Evolutionary conservation across 35 echinoderm and acorn worm species (phyloP).

Genomic region (Anneissia japonica): DNA sequence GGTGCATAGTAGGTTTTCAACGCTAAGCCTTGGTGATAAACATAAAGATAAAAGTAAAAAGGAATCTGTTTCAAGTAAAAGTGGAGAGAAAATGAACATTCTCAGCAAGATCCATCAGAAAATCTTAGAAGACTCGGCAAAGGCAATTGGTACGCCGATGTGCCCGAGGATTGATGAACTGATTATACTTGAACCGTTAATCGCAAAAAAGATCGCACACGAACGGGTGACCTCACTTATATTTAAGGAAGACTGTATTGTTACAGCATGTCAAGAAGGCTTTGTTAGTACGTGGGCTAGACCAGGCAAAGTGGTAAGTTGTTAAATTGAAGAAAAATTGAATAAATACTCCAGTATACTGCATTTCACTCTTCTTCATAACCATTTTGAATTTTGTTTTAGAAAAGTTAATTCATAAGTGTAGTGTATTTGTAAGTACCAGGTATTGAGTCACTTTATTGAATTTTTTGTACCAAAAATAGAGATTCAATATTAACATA

Average conservation of each 20-base stretch:
- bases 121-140: conserved; percentile 69
- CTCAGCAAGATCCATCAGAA: conserved; percentile 86
- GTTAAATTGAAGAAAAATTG: too few species aligned
- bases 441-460: too few species aligned
- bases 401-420: too few species aligned
- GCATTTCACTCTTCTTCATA: too few species aligned
- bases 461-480: too few species aligned
- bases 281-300: conserved; percentile 96
- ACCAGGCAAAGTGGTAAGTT: conserved; percentile 98
- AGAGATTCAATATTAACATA: too few species aligned
- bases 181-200: conserved; percentile 70
- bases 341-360: too few species aligned
- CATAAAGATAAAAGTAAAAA: conserved; percentile 91
- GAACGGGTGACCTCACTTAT: conserved; percentile 84
- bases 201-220: conserved; percentile 91
- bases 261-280: conserved; percentile 93
- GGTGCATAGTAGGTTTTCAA: conserved; percentile 68
- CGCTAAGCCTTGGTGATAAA: conserved; percentile 71
- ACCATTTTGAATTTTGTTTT: too few species aligned
- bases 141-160: conserved; percentile 71
- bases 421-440: too few species aligned
- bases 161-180: conserved; percentile 91
- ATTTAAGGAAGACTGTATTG: conserved; percentile 90
- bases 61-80: conserved; percentile 80
- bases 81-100: conserved; percentile 64